phyloP scores from a whole-genome alignment of 2,888 invertebrate genomes.

The Torymus auratus region DNA sequence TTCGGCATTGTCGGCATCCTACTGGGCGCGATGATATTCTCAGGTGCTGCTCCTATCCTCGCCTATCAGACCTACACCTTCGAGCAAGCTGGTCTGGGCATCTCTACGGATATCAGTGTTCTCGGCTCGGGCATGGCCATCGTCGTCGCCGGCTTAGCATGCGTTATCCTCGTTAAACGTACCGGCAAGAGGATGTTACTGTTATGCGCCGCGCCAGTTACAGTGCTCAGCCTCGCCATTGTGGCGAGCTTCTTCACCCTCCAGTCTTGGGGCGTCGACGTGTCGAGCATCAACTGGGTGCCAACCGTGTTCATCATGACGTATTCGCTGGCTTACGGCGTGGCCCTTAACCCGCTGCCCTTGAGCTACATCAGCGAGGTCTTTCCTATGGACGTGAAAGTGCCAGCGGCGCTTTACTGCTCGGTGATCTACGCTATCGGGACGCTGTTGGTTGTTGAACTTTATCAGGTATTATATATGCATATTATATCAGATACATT shows the following conservation, averaged over 20 bases:
- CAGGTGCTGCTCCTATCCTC: conserved; percentile 72
- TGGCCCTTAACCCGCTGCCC: conserved; percentile 73
- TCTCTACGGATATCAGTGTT: conserved; percentile 69
- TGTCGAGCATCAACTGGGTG: conserved; percentile 67
- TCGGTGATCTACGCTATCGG: conserved; percentile 72
- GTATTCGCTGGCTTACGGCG: conserved; percentile 70
- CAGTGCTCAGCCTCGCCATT: conserved; percentile 64
- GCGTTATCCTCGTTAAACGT: conserved; percentile 69
- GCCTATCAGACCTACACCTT: conserved; percentile 72
- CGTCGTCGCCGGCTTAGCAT: conserved; percentile 69
- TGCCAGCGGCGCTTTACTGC: conserved; percentile 70
- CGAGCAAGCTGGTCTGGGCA: conserved; percentile 67
- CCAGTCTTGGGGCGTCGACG: conserved; percentile 64
- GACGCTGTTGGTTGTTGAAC: conserved; percentile 68
- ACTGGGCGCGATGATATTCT: conserved; percentile 68
- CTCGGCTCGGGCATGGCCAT: conserved; percentile 69
- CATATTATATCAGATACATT: neutral
- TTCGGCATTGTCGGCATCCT: conserved; percentile 70
- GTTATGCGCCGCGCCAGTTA: conserved; percentile 67
- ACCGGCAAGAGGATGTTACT: conserved; percentile 71
- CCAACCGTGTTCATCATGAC: conserved; percentile 71
- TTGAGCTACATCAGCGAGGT: conserved; percentile 73
- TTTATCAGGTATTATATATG: conserved; percentile 72
- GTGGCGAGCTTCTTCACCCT: conserved; percentile 71
- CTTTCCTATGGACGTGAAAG: conserved; percentile 73